Evolutionary conservation across 1,140 invertebrate species (phyloP).

Genomic region (Heliconius hewitsoni): DNA sequence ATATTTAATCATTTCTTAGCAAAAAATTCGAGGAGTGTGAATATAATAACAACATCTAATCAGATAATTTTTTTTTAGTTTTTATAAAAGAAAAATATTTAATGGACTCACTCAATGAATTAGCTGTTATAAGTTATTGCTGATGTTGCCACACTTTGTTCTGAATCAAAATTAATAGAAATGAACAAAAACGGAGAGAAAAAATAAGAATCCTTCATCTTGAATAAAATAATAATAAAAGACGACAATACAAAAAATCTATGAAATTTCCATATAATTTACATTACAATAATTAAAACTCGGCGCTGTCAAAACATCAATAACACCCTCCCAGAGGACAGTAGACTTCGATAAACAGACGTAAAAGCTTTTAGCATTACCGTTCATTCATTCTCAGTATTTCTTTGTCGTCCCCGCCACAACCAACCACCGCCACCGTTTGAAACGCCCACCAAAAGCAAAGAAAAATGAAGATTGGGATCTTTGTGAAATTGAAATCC

Average conservation of each 20-base stretch:
- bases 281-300: conserved; percentile 54
- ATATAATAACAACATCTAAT: too few relatives aligned
- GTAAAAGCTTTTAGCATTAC: conserved; percentile 79
- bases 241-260: background rate
- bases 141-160: too few relatives aligned
- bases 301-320: conserved; percentile 72
- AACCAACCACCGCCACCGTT: conserved; percentile 50
- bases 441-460: conserved; percentile 52
- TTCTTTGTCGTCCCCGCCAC: conserved; percentile 67
- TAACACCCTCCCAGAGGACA: conserved; percentile 65
- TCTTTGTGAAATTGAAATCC: conserved; percentile 74
- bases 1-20: too few relatives aligned
- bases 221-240: background rate
- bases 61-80: too few relatives aligned
- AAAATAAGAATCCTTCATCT: background rate
- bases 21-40: too few relatives aligned
- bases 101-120: too few relatives aligned
- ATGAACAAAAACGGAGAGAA: background rate
- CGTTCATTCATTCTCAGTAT: conserved; percentile 68
- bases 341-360: conserved; percentile 66
- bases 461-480: conserved; percentile 72
- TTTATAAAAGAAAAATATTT: too few relatives aligned
- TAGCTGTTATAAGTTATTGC: too few relatives aligned
- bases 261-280: conserved; percentile 15
- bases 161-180: too few relatives aligned